Evolutionary conservation across 2,888 invertebrate genomes (phyloP).

Genomic region (Cephalotes varians): DNA sequence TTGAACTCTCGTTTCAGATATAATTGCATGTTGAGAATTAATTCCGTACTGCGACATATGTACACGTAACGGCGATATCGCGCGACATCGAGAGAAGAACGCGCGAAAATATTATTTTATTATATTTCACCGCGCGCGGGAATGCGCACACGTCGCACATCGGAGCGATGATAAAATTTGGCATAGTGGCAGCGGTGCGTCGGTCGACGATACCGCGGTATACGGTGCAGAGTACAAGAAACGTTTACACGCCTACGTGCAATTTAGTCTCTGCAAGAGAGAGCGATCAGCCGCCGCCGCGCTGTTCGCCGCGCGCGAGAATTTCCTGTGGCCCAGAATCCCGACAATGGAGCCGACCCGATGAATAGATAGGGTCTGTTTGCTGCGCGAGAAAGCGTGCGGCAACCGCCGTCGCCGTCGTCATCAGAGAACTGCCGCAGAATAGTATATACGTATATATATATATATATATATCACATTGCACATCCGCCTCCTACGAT

Average conservation of each 20-base stretch:
- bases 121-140: constrained; percentile 16
- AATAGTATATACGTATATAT: constrained; percentile 21
- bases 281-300: constrained; percentile 18
- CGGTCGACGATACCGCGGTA: constrained; percentile 58
- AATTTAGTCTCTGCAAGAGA: constrained; percentile 54
- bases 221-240: constrained; percentile 57
- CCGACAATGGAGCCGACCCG: constrained; percentile 75
- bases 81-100: not conserved
- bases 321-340: constrained; percentile 75
- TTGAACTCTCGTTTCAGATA: not conserved
- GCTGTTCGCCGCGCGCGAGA: constrained; percentile 69
- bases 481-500: constrained; percentile 18
- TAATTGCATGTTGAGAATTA: not conserved
- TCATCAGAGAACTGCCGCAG: constrained; percentile 44
- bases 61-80: not conserved
- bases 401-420: constrained; percentile 33
- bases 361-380: constrained; percentile 80
- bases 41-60: not conserved
- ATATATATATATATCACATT: constrained; percentile 35
- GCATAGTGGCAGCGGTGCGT: constrained; percentile 32
- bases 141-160: not conserved
- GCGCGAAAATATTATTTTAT: constrained; percentile 38
- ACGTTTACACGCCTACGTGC: constrained; percentile 57
- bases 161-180: constrained; percentile 48
- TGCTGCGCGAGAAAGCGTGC: constrained; percentile 71